Base-by-base conservation (phyloP, 2,888 invertebrate species). In the Harpalus rufipes region DNA sequence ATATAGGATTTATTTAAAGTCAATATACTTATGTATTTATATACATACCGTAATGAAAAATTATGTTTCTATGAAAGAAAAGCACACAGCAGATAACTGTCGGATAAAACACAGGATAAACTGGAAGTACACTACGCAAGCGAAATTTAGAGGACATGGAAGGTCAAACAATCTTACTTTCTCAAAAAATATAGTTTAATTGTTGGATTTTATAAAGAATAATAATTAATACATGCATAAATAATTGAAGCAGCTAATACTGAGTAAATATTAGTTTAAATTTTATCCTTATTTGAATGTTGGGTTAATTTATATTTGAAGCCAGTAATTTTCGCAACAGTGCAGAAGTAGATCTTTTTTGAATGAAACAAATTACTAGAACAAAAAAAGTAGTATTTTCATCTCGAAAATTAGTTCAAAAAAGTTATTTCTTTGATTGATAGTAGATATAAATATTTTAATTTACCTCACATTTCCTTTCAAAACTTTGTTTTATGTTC, bases 81-180 rank as follows among this genome's bases (percentile, higher is more conserved):
- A 41, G 72, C 18, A 74, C 8, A 39, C 14, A 39, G 39, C 7
- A 72, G n/a, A 10, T 18, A 41, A 8, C 21, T 74, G 72, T 44
- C 39, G 32, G 68, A 0, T 44, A 12, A 7, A n/a, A n/a, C n/a
- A 44, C 72, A 51, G 72, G 72, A 72, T 1, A 1, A 32, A 32
- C 32, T 32, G 6, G 32, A 32, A 44, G 16, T 44, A 18, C 7
- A n/a, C 21, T 21, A 21, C 21, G 10, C 8, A 14, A 5, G 68
- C 14, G 14, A n/a, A 41, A 44, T 63, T 63, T 63, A 21, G 59
- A 72, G 72, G 81, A 65, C 81, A 25, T 25, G 68, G 65, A 81
- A 81, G 81, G 81, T 81, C 80, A 80, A 61, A 39, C 21, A 16
- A 14, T 25, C 10, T 51, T 58, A 41, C 32, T 44, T 44, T 39